Evolutionary conservation across 2,797 vertebrate genomes (phyloP), one percentile per base, ranked within the genome.

Genomic region (Mus spretus): DNA sequence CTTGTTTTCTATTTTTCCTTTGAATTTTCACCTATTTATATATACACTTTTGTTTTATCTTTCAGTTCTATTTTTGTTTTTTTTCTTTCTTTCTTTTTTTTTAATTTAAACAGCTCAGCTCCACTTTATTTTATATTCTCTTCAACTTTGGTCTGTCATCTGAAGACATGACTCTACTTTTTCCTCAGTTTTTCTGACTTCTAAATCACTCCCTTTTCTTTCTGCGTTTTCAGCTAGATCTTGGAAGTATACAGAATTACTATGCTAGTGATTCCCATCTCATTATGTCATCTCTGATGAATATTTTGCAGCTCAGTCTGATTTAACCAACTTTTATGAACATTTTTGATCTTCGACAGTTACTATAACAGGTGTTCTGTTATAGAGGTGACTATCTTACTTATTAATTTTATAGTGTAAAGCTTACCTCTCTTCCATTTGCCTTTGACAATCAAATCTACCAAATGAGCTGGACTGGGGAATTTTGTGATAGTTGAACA

Each of bases 81-180:
- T 67, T 47, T 13, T 50, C 9, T 10, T 50, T 10, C 9, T 50
- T 50, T 50, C 7, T 47, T 47, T 78, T 44, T 55, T 89, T 59
- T 53, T 11, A 44, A 78, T 89, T 40, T 88, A 17, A 83, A 26
- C n/a, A 72, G 31, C 80, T 86, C 94, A 63, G 55, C 31, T 65
- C 63, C 44, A 55, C 24, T 77, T 94, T 90, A n/a, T 94, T 96
- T 82, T 77, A 7, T 91, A 40, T 75, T 86, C 47, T 79, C 59
- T 95, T 97, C 12, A n/a, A 13, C 81, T 44, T 95, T 95, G 31
- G 17, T 81, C 55, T 97, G 7, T 90, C 72, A 83, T 95, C 94
- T 78, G 53, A 93, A 72, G 61, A 11, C 26, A 53, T 88, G 47
- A 31, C 67, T 91, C 44, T 95, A 80, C 31, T 84, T 84, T 53